These are phyloP conservation scores for Aplodontia rufa DNA, from an alignment of 2,113 vertebrate genomes.

Conservation along the genomic window DNA sequence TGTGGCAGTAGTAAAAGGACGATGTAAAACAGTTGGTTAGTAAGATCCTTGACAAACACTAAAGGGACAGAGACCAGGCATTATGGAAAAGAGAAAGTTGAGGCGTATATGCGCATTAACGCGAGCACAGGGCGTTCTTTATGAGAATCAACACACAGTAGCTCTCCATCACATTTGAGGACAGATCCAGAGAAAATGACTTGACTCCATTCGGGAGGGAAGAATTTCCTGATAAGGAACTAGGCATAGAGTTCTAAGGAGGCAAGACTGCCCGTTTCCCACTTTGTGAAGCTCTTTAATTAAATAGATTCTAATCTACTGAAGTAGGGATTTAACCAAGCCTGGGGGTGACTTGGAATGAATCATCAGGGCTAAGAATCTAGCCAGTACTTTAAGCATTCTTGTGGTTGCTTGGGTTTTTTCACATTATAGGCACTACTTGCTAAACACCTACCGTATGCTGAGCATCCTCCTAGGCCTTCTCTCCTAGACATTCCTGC, in stretches of 20 bases:
- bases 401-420: not conserved
- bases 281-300: not conserved
- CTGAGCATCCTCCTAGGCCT: not conserved
- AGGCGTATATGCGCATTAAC: rapidly evolving
- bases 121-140: not conserved
- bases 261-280: not conserved
- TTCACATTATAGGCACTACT: not conserved
- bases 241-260: not conserved
- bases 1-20: not conserved
- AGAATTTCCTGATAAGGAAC: not conserved
- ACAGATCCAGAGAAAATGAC: not conserved
- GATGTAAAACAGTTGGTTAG: too few species aligned
- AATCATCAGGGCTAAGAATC: not conserved
- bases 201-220: not conserved
- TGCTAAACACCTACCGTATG: not conserved
- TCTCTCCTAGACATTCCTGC: not conserved
- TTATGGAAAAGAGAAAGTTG: not conserved
- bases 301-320: not conserved
- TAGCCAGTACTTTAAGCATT: not conserved
- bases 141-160: not conserved
- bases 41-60: not conserved
- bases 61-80: not conserved
- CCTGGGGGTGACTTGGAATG: not conserved
- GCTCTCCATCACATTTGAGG: not conserved
- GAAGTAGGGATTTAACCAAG: not conserved